phyloP scores from a whole-genome alignment of 2,797 vertebrate genomes.

The Acipenser ruthenus region DNA sequence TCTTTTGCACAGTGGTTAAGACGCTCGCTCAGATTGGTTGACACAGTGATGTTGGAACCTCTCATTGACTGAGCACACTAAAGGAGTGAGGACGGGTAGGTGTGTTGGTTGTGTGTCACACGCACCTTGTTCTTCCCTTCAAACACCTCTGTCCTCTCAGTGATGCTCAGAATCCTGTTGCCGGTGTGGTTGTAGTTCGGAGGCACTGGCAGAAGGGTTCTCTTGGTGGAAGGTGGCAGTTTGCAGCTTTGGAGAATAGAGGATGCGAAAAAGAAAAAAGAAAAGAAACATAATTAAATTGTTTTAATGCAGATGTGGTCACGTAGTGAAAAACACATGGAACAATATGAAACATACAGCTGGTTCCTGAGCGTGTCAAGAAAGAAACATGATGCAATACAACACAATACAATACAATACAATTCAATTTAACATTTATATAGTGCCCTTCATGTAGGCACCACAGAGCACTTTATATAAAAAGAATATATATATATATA shows the following conservation, averaged over 20 bases:
- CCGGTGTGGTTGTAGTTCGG: slow-evolving; percentile 51
- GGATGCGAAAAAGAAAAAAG: slow-evolving; percentile 22
- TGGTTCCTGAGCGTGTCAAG: neutral
- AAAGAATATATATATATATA: no score
- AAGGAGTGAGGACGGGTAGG: neutral
- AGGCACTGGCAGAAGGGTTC: slow-evolving; percentile 55
- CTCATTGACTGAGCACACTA: neutral
- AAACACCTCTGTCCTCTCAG: slow-evolving; percentile 69
- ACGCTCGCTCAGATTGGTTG: neutral
- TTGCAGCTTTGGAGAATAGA: slow-evolving; percentile 49
- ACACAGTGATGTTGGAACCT: neutral
- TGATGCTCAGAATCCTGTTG: slow-evolving; percentile 83
- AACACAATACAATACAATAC: neutral
- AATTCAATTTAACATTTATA: neutral
- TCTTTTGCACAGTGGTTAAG: slow-evolving; percentile 1
- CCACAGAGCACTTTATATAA: no score
- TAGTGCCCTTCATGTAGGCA: neutral
- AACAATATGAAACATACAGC: neutral
- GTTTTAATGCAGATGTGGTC: slow-evolving; percentile 47
- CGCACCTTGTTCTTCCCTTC: slow-evolving; percentile 88
- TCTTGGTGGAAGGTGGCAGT: slow-evolving; percentile 51
- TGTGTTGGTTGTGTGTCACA: neutral
- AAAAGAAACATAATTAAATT: slow-evolving; percentile 41
- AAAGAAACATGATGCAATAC: neutral
- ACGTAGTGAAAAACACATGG: neutral